phyloP scores from a whole-genome alignment of 92 coral and sea anemone genomes.

The Bergia puertoricense region DNA sequence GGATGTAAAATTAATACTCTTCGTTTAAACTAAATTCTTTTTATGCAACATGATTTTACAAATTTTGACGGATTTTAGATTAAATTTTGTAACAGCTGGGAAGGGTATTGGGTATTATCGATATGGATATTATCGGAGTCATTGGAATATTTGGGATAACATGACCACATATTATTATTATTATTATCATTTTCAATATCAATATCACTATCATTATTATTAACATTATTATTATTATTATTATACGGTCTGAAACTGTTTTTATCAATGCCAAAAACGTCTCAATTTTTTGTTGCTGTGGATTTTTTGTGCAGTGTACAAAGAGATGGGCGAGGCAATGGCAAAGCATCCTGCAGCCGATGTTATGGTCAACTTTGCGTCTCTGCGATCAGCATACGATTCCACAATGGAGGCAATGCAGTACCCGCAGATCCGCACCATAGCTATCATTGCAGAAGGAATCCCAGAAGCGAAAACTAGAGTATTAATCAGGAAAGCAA shows the following conservation, averaged over 20 bases:
- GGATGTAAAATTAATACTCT: too few relatives aligned
- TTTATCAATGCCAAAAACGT: too few relatives aligned
- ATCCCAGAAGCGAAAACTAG: constrained; percentile 98
- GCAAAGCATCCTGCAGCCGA: constrained; percentile 87
- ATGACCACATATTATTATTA: too few relatives aligned
- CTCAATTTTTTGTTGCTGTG: not conserved
- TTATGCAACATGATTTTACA: too few relatives aligned
- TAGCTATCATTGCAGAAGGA: constrained; percentile 98
- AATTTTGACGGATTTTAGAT: too few relatives aligned
- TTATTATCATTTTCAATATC: too few relatives aligned
- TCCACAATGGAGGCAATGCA: constrained; percentile 90
- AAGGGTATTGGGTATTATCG: too few relatives aligned
- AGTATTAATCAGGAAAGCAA: constrained; percentile 76
- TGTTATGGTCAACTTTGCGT: constrained; percentile 94
- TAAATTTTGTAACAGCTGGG: too few relatives aligned
- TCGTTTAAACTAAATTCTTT: too few relatives aligned
- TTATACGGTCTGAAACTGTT: not conserved
- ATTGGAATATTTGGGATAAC: too few relatives aligned
- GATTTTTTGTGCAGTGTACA: constrained; percentile 66
- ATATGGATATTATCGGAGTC: too few relatives aligned
- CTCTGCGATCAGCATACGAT: constrained; percentile 95
- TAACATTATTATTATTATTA: not conserved
- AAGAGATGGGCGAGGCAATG: constrained; percentile 98
- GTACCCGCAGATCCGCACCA: constrained; percentile 92
- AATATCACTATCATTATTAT: not conserved